Percentiles rank a stretch among this genome's conserved stretches.
Conservation (phyloP, 1,140 invertebrate species). For the Contarinia nasturtii region DNA sequence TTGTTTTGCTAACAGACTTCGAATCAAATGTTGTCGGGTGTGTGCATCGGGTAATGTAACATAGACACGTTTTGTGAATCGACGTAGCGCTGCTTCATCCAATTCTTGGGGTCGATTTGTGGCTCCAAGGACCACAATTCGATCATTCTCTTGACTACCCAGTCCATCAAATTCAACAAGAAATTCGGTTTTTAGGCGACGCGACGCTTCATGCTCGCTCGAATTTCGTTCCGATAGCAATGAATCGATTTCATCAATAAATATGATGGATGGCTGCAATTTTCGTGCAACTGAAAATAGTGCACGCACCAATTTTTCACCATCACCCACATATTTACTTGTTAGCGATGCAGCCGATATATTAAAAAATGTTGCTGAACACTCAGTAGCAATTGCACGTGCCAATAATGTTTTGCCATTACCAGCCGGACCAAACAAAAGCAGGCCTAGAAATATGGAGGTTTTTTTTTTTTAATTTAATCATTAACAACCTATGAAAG, state of each 20-base stretch:
- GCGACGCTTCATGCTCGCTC: constrained; percentile 86
- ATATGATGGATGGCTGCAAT: constrained; percentile 83
- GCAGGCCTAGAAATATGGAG: constrained; percentile 30
- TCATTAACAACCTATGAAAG: no score
- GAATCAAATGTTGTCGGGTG: constrained; percentile 58
- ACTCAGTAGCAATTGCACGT: constrained; percentile 79
- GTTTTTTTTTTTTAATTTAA: no score
- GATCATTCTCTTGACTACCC: constrained; percentile 61
- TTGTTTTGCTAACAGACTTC: constrained; percentile 59
- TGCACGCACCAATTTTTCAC: constrained; percentile 91
- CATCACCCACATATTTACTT: constrained; percentile 96
- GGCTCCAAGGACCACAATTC: constrained; percentile 89
- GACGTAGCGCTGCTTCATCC: constrained; percentile 73
- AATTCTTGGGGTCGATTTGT: constrained; percentile 92
- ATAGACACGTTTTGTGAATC: constrained; percentile 90
- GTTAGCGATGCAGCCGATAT: constrained; percentile 94
- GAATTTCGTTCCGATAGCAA: constrained; percentile 76
- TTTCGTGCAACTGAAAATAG: constrained; percentile 87
- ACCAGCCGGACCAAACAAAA: constrained; percentile 83
- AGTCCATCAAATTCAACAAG: constrained; percentile 90
- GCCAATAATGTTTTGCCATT: constrained; percentile 78
- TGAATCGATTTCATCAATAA: constrained; percentile 95
- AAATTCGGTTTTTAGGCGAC: constrained; percentile 96
- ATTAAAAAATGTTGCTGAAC: constrained; percentile 87
- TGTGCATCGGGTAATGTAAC: constrained; percentile 70